These are phyloP conservation scores for Caenorhabditis sinica DNA, from an alignment of 2,888 invertebrate genomes.

Conservation along the genomic window DNA sequence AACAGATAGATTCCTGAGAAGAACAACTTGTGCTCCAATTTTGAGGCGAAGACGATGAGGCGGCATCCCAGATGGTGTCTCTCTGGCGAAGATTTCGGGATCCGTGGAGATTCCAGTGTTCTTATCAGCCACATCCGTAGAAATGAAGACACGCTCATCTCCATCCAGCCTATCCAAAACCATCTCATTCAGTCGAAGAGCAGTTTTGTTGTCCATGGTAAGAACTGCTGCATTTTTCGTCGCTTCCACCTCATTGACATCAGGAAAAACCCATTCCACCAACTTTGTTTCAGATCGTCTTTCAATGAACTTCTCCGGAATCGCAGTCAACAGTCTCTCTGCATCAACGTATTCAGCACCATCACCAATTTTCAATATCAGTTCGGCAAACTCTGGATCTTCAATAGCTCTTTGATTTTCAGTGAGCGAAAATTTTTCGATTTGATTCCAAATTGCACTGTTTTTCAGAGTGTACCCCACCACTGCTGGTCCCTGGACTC, in stretches of 20 bases:
- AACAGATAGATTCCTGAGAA: conserved; percentile 35
- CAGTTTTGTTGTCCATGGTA: conserved; percentile 35
- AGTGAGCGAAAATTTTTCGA: not conserved
- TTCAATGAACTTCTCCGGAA: not conserved
- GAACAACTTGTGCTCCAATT: conserved; percentile 17
- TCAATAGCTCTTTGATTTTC: conserved; percentile 2
- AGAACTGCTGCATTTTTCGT: not conserved
- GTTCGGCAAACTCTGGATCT: not conserved
- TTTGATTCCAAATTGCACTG: not conserved
- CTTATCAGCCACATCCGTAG: not conserved
- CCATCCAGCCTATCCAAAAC: conserved; percentile 24
- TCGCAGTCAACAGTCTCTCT: not conserved
- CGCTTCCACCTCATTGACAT: not conserved
- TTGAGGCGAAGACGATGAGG: conserved; percentile 22
- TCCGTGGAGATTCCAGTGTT: conserved; percentile 9
- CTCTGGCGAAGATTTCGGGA: conserved; percentile 14
- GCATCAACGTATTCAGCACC: not conserved
- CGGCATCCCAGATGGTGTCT: conserved; percentile 43
- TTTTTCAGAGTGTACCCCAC: too few relatives aligned
- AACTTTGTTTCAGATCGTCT: not conserved
- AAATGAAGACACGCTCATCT: conserved; percentile 17
- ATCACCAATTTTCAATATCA: not conserved
- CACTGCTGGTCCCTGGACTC: too few relatives aligned
- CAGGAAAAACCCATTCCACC: not conserved
- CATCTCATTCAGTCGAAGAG: conserved; percentile 13